Evolutionary conservation across 2,888 invertebrate genomes (phyloP), one percentile per base, ranked within the genome.

Genomic region (Microdon myrmicae): DNA sequence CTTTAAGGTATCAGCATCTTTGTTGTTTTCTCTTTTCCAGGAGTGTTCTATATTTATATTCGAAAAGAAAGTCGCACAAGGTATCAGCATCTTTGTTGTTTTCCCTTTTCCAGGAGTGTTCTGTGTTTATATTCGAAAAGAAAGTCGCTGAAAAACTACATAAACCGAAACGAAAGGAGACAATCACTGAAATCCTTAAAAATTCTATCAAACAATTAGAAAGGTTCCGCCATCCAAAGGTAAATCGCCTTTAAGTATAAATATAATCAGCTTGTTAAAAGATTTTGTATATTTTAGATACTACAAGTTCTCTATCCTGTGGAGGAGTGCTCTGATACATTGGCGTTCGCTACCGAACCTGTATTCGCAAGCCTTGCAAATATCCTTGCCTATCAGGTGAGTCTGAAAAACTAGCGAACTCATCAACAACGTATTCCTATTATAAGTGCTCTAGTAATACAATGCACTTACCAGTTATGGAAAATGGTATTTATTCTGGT

Each of bases 281-380:
- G 25, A 35, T 35, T 20, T 22, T 20, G 35, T 2, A 20, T 13
- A 3, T 44, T 56, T 32, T 17, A 83, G 82, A 85, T 87, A 67
- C 78, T 86, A 29, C 87, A 87, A 75, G 83, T 88, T 35, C 80
- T 88, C 59, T 89, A 91, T 72, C 82, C 87, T 0, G 83, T 92
- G 7, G 93, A 92, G 76, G 94, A 94, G 76, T 89, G 90, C 64
- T 83, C 88, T 35, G 91, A 94, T 72, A 94, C 94, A 2, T 81
- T 96, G 71, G 95, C 96, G 1, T 97, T 96, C 79, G 96, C 93
- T n/a, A 87, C 94, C 2, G 96, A 97, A 79, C 90, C 93, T 1
- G 89, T 97, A 8, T 83, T 91, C 59, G 92, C 90, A 8, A 94
- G 94, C 75, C 85, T 97, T 39, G 90, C 94, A 29, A 96, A 95